Conservation (phyloP, 2,888 invertebrate genomes). For the Erpobdella octoculata region DNA sequence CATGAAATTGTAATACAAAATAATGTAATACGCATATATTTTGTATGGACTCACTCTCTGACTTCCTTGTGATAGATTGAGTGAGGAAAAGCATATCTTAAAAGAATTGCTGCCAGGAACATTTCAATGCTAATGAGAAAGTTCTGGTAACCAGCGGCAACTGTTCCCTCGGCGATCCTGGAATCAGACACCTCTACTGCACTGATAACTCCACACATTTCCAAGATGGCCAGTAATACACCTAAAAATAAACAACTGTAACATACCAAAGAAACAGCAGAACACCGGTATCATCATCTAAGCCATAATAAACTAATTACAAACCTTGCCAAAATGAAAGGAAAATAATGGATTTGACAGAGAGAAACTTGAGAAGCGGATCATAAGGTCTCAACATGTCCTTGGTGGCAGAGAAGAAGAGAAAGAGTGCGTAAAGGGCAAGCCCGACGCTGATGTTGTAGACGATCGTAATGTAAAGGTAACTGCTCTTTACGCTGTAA, state of each 20-base stretch:
- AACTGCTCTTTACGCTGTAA: slow-evolving; percentile 63
- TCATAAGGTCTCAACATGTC: slow-evolving; percentile 94
- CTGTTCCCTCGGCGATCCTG: slow-evolving; percentile 57
- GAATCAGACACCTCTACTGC: slow-evolving; percentile 63
- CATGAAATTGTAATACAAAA: too few relatives aligned
- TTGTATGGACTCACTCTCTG: slow-evolving; percentile 1
- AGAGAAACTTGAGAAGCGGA: slow-evolving; percentile 96
- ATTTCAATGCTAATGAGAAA: slow-evolving; percentile 98
- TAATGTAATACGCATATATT: too few relatives aligned
- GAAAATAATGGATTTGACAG: slow-evolving; percentile 97
- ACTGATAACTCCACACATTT: slow-evolving; percentile 88
- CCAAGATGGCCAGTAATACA: slow-evolving; percentile 87
- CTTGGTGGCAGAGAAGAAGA: slow-evolving; percentile 66
- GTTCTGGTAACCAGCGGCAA: slow-evolving; percentile 98
- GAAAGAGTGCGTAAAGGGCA: slow-evolving; percentile 90
- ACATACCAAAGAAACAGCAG: too few relatives aligned
- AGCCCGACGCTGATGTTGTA: slow-evolving; percentile 95
- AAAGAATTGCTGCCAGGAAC: slow-evolving; percentile 89
- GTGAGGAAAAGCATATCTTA: slow-evolving; percentile 88
- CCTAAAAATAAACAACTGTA: too few relatives aligned
- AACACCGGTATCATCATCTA: not conserved
- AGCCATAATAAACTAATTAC: not conserved
- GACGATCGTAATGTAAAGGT: slow-evolving; percentile 93
- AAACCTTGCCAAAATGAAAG: slow-evolving; percentile 98
- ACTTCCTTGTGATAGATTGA: slow-evolving; percentile 46